Base-by-base conservation (phyloP, 2,888 invertebrate genomes). In the Limnephilus rhombicus region DNA sequence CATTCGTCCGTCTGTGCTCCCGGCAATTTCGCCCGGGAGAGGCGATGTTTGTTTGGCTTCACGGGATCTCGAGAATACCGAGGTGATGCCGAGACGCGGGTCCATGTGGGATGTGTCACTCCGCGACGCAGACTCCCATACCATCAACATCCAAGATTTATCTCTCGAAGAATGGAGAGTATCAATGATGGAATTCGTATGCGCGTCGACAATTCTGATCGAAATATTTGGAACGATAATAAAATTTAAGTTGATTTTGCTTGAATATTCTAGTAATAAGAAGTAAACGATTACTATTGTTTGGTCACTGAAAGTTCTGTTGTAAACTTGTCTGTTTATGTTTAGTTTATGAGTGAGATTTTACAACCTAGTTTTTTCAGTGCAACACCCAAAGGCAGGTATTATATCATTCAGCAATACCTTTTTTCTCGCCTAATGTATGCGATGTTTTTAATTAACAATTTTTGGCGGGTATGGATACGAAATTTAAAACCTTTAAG, bases 1-100 rank as follows among this genome's bases (percentile, higher is more conserved):
- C 88, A 88, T 91, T 91, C 88, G 82, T 91, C 91, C 82, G 88
- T 91, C 81, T 82, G 18, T 86, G 80, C 41, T 34, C 34, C 91
- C 29, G 80, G 86, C 86, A 91, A 86, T 86, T 91, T 85, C 81
- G 80, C 86, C 91, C 68, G 68, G 80, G 90, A 41, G 89, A 90
- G 7, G 9, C 68, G 85, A 85, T 90, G 90, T 90, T 90, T 90
- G 85, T 87, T 87, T 85, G 49, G 91, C 37, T 83, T 83, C 37
- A 37, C 85, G 68, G 24, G 68, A 68, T 18, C 68, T 24, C 24
- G 53, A 9, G 4, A 24, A 15, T 9, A 24, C 11, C 89, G 83
- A 31, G 80, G 68, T 68, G 68, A n/a, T 68, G 68, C 68, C 7
- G 68, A 68, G 90, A 7, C 82, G 37, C 34, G 9, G 83, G 41